Evolutionary conservation across 2,797 vertebrate species (phyloP).

Genomic region (Adrianichthys oophorus): DNA sequence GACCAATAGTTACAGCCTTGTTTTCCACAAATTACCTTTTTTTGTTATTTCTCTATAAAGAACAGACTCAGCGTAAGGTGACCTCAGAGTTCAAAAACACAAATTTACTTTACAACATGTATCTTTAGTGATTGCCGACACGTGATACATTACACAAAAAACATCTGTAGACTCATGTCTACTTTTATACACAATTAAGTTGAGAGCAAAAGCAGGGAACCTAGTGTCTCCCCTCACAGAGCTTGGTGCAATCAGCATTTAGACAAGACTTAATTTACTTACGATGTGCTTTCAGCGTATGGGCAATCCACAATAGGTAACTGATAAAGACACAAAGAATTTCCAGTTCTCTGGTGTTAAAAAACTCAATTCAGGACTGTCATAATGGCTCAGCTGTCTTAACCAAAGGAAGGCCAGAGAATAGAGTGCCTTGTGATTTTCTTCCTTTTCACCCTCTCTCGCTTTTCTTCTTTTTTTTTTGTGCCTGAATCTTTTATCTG

Average conservation of each 20-base stretch:
- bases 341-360: conserved; percentile 88
- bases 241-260: conserved; percentile 87
- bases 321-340: conserved; percentile 92
- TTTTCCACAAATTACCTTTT: conserved; percentile 42
- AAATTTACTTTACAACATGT: conserved; percentile 55
- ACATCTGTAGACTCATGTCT: conserved; percentile 44
- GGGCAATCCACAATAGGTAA: conserved; percentile 87
- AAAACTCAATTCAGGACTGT: conserved; percentile 91
- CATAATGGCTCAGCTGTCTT: conserved; percentile 98
- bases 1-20: conserved; percentile 46
- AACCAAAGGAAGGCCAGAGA: conserved; percentile 93
- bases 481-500: conserved; percentile 96
- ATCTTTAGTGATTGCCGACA: conserved; percentile 50
- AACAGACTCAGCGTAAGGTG: conserved; percentile 58
- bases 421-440: conserved; percentile 95
- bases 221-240: conserved; percentile 65
- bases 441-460: conserved; percentile 75
- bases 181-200: conserved; percentile 37
- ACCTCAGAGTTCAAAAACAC: conserved; percentile 48
- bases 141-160: conserved; percentile 40
- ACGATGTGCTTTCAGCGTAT: conserved; percentile 84
- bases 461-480: conserved; percentile 80
- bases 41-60: conserved; percentile 52
- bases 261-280: conserved; percentile 88
- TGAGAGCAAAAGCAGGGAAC: conserved; percentile 36